Percentiles rank a stretch among this genome's conserved stretches.
Evolutionary conservation across 53 echinoderm and acorn worm genomes (phyloP).

Genomic region (Stichopus horrens): DNA sequence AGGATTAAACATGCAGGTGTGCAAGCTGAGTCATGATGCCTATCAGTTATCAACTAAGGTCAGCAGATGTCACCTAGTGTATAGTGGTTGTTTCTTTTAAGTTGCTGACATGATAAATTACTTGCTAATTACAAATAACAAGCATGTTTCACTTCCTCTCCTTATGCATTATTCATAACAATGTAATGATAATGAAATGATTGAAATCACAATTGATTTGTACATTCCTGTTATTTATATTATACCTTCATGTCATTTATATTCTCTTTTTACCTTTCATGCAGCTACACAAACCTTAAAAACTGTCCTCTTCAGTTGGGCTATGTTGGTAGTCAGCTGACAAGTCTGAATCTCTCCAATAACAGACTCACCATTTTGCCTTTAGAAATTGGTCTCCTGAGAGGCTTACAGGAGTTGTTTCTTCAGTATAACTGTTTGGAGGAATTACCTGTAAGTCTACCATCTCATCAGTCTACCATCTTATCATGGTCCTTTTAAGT

Average conservation of each 20-base stretch:
- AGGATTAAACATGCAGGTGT: too few relatives aligned
- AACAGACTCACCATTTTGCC: constrained; percentile 79
- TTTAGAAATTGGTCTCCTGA: constrained; percentile 78
- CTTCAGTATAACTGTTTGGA: constrained; percentile 97
- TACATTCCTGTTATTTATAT: too few relatives aligned
- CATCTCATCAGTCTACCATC: background rate
- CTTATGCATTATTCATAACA: too few relatives aligned
- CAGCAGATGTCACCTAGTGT: too few relatives aligned
- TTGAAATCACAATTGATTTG: too few relatives aligned
- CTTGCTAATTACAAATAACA: too few relatives aligned
- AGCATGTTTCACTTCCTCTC: too few relatives aligned
- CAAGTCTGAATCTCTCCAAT: constrained; percentile 86
- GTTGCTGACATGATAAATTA: too few relatives aligned
- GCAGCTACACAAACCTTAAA: constrained; percentile 89
- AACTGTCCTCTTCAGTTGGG: constrained; percentile 82
- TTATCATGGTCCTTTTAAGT: background rate
- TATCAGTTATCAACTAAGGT: too few relatives aligned
- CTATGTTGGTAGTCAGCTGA: constrained; percentile 85
- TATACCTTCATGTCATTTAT: background rate
- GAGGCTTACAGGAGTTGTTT: constrained; percentile 88
- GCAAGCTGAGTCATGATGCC: too few relatives aligned
- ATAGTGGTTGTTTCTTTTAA: too few relatives aligned
- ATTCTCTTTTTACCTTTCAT: constrained; percentile 12
- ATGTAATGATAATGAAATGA: too few relatives aligned
- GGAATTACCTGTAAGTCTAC: constrained; percentile 78